Conservation (phyloP, 2,888 invertebrate species). For the Oxycera nigricornis region DNA sequence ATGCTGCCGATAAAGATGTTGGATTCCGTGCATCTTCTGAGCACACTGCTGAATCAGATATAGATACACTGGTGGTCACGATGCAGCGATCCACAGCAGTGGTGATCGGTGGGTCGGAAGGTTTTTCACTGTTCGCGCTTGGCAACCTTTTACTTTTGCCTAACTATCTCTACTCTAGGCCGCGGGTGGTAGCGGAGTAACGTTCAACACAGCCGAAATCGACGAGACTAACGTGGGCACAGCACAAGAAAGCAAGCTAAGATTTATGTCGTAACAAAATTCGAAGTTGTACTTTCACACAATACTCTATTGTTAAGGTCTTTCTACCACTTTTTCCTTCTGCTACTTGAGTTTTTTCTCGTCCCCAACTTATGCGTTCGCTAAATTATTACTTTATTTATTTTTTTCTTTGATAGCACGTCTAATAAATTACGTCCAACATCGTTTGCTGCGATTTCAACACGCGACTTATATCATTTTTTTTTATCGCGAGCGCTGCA, state of each 20-base stretch:
- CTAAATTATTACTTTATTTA: background rate
- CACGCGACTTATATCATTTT: conserved; percentile 18
- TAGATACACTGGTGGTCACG: no score
- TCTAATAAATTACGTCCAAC: background rate
- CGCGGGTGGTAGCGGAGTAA: background rate
- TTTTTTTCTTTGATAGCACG: background rate
- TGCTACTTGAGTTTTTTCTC: no score
- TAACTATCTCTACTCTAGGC: background rate
- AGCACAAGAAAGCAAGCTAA: background rate
- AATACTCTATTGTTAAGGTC: background rate
- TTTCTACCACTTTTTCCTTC: background rate
- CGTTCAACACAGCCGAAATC: background rate
- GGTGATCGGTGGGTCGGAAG: background rate
- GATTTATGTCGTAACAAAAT: background rate
- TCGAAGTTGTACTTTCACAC: conserved; percentile 3
- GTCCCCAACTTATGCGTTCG: background rate
- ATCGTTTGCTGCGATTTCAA: background rate
- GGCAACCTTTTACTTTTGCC: background rate
- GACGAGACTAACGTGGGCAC: background rate
- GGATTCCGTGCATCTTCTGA: conserved; percentile 60
- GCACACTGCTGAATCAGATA: background rate
- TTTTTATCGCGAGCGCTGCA: background rate
- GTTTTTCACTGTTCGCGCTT: background rate
- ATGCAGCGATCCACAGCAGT: background rate
- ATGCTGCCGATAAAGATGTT: conserved; percentile 62